Evolutionary conservation across 2,888 invertebrate species (phyloP).

Genomic region (Strigamia crassipes): DNA sequence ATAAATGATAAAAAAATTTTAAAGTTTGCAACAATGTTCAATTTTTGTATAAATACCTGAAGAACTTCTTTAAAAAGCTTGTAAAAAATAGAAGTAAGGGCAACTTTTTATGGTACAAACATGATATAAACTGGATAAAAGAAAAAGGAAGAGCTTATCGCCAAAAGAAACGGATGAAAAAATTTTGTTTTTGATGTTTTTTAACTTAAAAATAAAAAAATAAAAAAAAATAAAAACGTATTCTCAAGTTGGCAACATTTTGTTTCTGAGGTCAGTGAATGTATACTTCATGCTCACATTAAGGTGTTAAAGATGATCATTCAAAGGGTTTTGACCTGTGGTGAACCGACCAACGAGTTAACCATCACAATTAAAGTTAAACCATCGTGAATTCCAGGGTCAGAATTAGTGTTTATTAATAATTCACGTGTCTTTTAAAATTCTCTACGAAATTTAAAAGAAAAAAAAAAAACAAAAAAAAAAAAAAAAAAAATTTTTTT

Average conservation of each 20-base stretch:
- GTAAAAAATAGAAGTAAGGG: too few relatives aligned
- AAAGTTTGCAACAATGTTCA: too few relatives aligned
- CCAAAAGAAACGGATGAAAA: neutral
- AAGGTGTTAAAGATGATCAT: constrained; percentile 24
- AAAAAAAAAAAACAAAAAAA: too few relatives aligned
- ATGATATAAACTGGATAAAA: too few relatives aligned
- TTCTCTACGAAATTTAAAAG: too few relatives aligned
- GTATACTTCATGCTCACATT: neutral
- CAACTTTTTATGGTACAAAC: too few relatives aligned
- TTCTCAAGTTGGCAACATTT: neutral
- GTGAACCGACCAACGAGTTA: constrained; percentile 6
- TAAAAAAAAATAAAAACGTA: neutral
- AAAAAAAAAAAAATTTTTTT: too few relatives aligned
- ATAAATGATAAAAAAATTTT: too few relatives aligned
- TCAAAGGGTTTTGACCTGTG: neutral
- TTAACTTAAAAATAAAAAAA: neutral
- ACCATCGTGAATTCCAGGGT: too few relatives aligned
- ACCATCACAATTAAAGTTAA: neutral
- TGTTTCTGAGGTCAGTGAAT: neutral
- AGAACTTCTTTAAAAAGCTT: too few relatives aligned
- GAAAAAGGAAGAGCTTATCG: too few relatives aligned
- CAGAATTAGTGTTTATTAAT: neutral
- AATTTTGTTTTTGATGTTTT: neutral
- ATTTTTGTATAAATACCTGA: too few relatives aligned
- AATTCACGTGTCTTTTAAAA: neutral